Percentiles rank a stretch among this genome's conserved stretches.
phyloP scores from a whole-genome alignment of 2,888 invertebrate genomes.

The Rhopalosiphum nymphaeae region DNA sequence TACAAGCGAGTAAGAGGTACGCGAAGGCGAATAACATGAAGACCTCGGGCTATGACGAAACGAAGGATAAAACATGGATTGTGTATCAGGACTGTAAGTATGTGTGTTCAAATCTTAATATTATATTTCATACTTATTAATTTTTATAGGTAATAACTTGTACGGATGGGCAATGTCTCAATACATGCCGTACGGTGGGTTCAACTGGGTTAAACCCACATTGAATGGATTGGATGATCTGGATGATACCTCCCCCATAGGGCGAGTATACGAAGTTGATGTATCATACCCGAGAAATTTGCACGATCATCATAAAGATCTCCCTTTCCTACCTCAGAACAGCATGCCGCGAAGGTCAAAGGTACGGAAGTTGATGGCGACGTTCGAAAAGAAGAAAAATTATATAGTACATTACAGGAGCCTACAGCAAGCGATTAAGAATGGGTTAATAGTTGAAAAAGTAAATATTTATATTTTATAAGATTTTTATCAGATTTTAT shows the following conservation, averaged over 20 bases:
- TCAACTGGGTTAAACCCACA: conserved; percentile 68
- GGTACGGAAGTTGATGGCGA: no score
- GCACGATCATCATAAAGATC: not conserved
- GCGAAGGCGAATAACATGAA: not conserved
- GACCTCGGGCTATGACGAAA: not conserved
- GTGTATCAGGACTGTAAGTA: not conserved
- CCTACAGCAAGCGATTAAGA: not conserved
- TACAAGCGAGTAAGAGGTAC: not conserved
- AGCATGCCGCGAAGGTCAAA: no score
- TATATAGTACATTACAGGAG: not conserved
- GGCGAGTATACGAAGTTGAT: not conserved
- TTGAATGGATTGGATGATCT: not conserved
- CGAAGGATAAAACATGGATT: not conserved
- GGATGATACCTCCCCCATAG: not conserved
- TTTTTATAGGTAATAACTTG: not conserved
- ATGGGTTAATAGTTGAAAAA: conserved; percentile 66
- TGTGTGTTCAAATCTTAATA: not conserved
- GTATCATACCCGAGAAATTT: not conserved
- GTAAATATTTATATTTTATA: no score
- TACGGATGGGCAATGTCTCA: conserved; percentile 66
- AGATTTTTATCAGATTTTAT: not conserved
- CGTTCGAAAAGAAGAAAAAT: not conserved
- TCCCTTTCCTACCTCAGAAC: no score
- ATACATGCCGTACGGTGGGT: conserved; percentile 68
- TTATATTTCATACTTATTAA: not conserved